Evolutionary conservation across 2,888 invertebrate species (phyloP).

Genomic region (Doris montereyensis): DNA sequence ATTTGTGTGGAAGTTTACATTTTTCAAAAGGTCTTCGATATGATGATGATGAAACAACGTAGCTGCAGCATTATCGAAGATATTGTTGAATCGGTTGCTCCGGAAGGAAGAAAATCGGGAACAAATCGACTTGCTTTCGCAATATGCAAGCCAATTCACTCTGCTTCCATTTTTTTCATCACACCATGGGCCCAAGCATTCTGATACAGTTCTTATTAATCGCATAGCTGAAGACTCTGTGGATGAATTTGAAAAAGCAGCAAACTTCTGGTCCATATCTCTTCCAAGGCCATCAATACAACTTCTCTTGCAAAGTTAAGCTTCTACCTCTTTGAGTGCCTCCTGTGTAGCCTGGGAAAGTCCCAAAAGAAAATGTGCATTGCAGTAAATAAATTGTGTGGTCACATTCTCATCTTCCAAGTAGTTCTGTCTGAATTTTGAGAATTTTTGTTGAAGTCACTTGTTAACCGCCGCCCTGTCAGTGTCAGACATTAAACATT

Average conservation of each 20-base stretch:
- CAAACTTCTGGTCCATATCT: neutral
- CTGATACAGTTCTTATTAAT: neutral
- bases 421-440: neutral
- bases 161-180: slow-evolving; percentile 9
- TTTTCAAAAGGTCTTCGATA: neutral
- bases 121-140: neutral
- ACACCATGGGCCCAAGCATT: neutral
- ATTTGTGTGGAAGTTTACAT: neutral
- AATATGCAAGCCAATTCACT: slow-evolving; percentile 14
- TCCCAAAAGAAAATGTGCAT: neutral
- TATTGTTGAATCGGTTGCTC: slow-evolving; percentile 17
- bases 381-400: neutral
- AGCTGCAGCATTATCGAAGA: slow-evolving; percentile 26
- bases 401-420: neutral
- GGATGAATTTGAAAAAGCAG: neutral
- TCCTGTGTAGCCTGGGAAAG: neutral
- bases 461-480: slow-evolving; percentile 9
- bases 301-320: neutral
- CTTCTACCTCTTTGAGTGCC: neutral
- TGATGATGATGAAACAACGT: neutral
- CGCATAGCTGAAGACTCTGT: neutral
- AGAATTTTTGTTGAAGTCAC: neutral
- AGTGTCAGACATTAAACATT: slow-evolving; percentile 4
- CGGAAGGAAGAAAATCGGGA: neutral
- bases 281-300: neutral